Evolutionary conservation across 2,113 vertebrate species (phyloP), one percentile per base, ranked within the genome.

Genomic region (Heterotilapia buettikoferi): DNA sequence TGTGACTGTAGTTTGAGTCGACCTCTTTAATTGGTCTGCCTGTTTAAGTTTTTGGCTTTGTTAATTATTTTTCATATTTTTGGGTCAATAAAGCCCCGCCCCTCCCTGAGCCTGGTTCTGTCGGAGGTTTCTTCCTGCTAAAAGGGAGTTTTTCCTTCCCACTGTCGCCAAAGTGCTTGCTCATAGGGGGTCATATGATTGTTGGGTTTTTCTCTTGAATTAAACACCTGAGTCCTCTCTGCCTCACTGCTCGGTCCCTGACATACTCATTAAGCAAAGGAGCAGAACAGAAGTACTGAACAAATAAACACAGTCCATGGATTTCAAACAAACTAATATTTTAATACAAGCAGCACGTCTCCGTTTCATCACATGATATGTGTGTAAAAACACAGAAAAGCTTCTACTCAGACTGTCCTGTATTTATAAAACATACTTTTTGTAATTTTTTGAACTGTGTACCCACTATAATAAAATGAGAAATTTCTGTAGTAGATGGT

Each of bases 381-480:
- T 57, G 54, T 57, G 54, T 57, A 57, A 57, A 57, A 57, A 57
- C 54, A 57, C 54, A 57, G 54, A 57, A 57, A 57, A 57, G 24
- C 54, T 57, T 57, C 54, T 57, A 57, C 6, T 57, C 54, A 26
- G 54, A 57, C 54, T 0, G 54, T 2, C 24, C 54, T 57, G 12
- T 26, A 26, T 57, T 57, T 26, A 57, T 14, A 57, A 57, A 57
- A 26, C 24, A 57, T 26, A 2, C 24, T 26, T 26, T 57, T 26
- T 57, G 54, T 26, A 8, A 57, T 21, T 2, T 54, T 54, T 2
- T 7, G 53, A 57, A 57, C 54, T 57, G 54, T 57, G 19, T 53
- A 11, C 52, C 52, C 3, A 0, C 52, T 54, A 3, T 54, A 54
- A 11, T 21, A 2, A 54, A 54, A 54, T 0, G n/a, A 54, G 24